phyloP scores from a whole-genome alignment of 2,888 invertebrate genomes.

The Drosophila paramelanica region DNA sequence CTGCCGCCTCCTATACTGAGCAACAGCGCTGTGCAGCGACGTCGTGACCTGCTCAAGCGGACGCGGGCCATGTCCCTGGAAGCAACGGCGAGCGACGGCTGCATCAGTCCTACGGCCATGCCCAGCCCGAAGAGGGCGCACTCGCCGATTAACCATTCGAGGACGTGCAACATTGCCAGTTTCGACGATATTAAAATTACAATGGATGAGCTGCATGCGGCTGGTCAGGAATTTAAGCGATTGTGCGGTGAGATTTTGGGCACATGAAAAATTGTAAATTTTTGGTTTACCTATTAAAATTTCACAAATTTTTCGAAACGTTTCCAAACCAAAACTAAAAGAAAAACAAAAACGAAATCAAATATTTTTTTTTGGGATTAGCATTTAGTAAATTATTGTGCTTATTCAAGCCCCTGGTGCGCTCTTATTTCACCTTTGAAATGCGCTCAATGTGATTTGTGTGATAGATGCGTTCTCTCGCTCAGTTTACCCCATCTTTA shows the following conservation, averaged over 20 bases:
- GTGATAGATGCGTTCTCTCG: constrained; percentile 51
- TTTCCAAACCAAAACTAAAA: background rate
- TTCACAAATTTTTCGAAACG: constrained; percentile 70
- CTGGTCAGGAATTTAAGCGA: constrained; percentile 79
- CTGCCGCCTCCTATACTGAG: constrained; percentile 19
- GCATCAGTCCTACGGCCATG: constrained; percentile 50
- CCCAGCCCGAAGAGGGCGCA: constrained; percentile 59
- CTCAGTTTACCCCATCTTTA: constrained; percentile 1
- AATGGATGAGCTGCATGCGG: constrained; percentile 78
- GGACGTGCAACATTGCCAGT: constrained; percentile 27
- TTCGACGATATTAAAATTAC: constrained; percentile 82
- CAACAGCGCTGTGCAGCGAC: constrained; percentile 47
- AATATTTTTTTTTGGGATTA: constrained; percentile 8
- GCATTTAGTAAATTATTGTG: constrained; percentile 20
- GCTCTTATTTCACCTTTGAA: constrained; percentile 3
- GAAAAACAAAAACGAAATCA: constrained; percentile 8
- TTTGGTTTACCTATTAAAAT: constrained; percentile 66
- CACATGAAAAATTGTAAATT: constrained; percentile 74
- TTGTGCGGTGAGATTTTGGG: constrained; percentile 79
- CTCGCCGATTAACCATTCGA: constrained; percentile 44
- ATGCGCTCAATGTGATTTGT: constrained; percentile 56
- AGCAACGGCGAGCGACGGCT: constrained; percentile 26
- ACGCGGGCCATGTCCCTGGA: constrained; percentile 77
- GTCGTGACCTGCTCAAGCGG: constrained; percentile 77
- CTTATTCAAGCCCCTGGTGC: constrained; percentile 16